Evolutionary conservation across 2,113 vertebrate species (phyloP).

Genomic region (Sitta europaea): DNA sequence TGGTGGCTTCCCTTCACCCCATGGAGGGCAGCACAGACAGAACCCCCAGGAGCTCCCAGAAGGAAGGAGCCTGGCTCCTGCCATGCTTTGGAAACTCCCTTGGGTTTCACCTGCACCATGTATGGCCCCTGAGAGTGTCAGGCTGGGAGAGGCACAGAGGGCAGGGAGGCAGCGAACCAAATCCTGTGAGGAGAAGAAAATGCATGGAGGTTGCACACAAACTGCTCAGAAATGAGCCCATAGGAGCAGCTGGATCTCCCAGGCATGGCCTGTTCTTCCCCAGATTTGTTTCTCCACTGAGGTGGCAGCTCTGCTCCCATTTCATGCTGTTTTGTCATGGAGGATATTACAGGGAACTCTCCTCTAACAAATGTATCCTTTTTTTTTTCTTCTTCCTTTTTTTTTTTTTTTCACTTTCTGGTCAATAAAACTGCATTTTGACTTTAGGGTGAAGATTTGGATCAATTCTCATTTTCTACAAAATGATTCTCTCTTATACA

Average conservation of each 20-base stretch:
- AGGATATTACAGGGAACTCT: background rate
- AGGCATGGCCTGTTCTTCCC: background rate
- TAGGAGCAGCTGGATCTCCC: background rate
- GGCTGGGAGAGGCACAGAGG: background rate
- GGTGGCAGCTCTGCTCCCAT: background rate
- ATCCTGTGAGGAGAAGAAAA: background rate
- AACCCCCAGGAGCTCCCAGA: background rate
- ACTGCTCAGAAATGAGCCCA: background rate
- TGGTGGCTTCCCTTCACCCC: background rate
- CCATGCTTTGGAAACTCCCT: background rate
- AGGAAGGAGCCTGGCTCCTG: background rate
- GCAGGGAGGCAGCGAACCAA: background rate
- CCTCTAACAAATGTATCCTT: background rate
- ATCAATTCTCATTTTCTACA: conserved; percentile 68
- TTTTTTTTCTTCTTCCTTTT: background rate
- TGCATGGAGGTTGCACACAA: accelerated
- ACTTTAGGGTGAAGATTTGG: conserved; percentile 55
- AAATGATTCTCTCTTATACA: conserved; percentile 50
- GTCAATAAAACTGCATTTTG: conserved; percentile 56
- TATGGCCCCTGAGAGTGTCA: accelerated
- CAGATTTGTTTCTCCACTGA: background rate
- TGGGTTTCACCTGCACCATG: background rate
- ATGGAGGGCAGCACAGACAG: background rate
- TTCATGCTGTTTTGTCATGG: background rate
- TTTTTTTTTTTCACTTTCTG: background rate